A percentile compares a stretch with the other conserved stretches of the same genome.
These are phyloP conservation scores for Actinia tenebrosa DNA, from an alignment of 64 coral and sea anemone species.

Conservation along the genomic window DNA sequence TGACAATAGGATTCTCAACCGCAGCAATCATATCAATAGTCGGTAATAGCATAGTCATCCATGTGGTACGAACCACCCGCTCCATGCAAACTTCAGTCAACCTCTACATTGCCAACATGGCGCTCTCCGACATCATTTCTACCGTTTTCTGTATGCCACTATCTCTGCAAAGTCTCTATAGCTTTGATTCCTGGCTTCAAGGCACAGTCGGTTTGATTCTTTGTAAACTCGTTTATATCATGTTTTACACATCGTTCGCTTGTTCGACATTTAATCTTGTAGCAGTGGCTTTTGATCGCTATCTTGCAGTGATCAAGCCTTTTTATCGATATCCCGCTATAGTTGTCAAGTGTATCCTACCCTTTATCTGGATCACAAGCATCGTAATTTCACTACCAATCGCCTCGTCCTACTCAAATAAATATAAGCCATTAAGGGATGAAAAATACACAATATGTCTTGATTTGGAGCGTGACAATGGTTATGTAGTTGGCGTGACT, in stretches of 20 bases:
- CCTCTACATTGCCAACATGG: conserved; percentile 40
- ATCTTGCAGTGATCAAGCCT: conserved; percentile 39
- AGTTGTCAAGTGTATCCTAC: conserved; percentile 6
- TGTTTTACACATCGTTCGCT: conserved; percentile 18
- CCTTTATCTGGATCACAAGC: conserved; percentile 7
- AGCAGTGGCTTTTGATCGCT: conserved; percentile 33
- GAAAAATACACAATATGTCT: conserved; percentile 1
- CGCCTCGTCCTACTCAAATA: not conserved
- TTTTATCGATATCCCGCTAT: conserved; percentile 1
- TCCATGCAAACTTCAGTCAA: conserved; percentile 28
- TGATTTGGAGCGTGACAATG: conserved; percentile 9
- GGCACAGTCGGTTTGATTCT: conserved; percentile 19
- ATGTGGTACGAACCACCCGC: conserved; percentile 12
- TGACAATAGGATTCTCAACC: not conserved
- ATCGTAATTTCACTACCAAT: conserved; percentile 10
- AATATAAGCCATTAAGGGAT: not conserved
- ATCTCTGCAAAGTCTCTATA: conserved; percentile 11
- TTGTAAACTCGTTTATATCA: conserved; percentile 14
- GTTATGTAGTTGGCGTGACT: conserved; percentile 8
- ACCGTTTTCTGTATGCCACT: conserved; percentile 19
- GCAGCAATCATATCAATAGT: not conserved
- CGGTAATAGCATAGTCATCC: conserved; percentile 31
- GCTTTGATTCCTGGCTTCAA: conserved; percentile 17
- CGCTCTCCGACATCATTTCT: conserved; percentile 27
- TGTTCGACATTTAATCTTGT: conserved; percentile 21